These are phyloP conservation scores for Sesamia inferens DNA, from an alignment of 2,888 invertebrate genomes.

Conservation along the genomic window DNA sequence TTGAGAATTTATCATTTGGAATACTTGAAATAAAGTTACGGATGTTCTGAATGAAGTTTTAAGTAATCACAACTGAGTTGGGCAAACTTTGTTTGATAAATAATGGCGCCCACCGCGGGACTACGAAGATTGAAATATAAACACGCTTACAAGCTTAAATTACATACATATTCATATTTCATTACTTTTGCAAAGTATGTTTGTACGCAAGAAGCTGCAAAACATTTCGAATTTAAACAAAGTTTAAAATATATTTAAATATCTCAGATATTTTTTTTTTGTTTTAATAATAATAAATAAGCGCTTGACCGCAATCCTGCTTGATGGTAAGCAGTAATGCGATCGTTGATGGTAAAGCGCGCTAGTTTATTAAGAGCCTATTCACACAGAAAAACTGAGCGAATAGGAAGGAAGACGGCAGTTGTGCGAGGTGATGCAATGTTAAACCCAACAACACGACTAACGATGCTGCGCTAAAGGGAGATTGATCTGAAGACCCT, in stretches of 20 bases:
- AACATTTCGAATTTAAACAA: constrained; percentile 50
- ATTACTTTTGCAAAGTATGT: constrained; percentile 57
- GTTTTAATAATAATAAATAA: too few species aligned
- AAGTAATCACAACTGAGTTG: constrained; percentile 67
- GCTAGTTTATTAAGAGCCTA: too few species aligned
- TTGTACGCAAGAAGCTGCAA: constrained; percentile 51
- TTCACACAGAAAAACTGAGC: too few species aligned
- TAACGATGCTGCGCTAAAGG: too few species aligned
- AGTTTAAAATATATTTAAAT: constrained; percentile 13
- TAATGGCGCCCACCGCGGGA: constrained; percentile 69
- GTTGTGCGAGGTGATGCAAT: too few species aligned
- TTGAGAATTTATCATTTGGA: constrained; percentile 30
- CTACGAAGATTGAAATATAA: constrained; percentile 74
- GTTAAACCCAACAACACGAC: too few species aligned
- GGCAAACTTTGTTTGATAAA: constrained; percentile 75
- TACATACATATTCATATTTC: constrained; percentile 77
- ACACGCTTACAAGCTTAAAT: constrained; percentile 69
- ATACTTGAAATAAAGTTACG: constrained; percentile 32
- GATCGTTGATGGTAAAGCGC: too few species aligned
- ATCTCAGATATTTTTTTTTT: too few species aligned
- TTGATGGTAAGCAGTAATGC: too few species aligned
- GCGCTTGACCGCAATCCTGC: too few species aligned
- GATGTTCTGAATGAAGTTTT: constrained; percentile 46
- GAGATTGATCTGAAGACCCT: too few species aligned
- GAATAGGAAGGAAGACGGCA: too few species aligned